Conservation (phyloP, 2,888 invertebrate species). For the Drosophila histrio region DNA sequence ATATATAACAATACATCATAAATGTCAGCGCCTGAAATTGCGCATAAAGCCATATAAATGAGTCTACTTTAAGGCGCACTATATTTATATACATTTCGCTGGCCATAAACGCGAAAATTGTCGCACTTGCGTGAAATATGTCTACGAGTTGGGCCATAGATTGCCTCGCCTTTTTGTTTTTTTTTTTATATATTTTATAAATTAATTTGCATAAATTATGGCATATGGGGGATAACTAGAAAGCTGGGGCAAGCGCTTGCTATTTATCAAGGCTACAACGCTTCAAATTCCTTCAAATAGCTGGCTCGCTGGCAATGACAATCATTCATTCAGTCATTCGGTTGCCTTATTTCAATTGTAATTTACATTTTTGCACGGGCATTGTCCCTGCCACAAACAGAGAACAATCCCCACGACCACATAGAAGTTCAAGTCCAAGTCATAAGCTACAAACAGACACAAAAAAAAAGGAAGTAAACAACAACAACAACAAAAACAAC, state of each 20-base stretch:
- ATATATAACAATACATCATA: slow-evolving; percentile 72
- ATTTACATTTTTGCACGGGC: slow-evolving; percentile 79
- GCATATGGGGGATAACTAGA: slow-evolving; percentile 59
- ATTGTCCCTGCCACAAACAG: slow-evolving; percentile 42
- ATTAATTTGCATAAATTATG: slow-evolving; percentile 79
- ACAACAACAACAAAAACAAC: slow-evolving; percentile 12
- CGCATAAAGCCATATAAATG: slow-evolving; percentile 81
- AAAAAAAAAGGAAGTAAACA: slow-evolving; percentile 3
- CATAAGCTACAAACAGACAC: slow-evolving; percentile 1
- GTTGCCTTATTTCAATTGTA: slow-evolving; percentile 54
- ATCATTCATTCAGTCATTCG: slow-evolving; percentile 56
- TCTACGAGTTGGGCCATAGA: slow-evolving; percentile 42
- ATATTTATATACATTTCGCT: slow-evolving; percentile 69
- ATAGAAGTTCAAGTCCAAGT: neutral
- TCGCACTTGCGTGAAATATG: slow-evolving; percentile 73
- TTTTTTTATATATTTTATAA: slow-evolving; percentile 55
- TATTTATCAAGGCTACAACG: slow-evolving; percentile 61
- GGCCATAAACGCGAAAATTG: slow-evolving; percentile 69
- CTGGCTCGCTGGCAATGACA: slow-evolving; percentile 47
- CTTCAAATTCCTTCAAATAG: slow-evolving; percentile 48
- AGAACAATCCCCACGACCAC: neutral
- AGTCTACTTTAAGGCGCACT: slow-evolving; percentile 73
- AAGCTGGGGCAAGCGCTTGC: slow-evolving; percentile 64
- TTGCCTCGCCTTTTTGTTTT: slow-evolving; percentile 20
- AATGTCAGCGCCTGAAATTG: slow-evolving; percentile 79